Evolutionary conservation across 2,113 vertebrate species (phyloP).

Genomic region (Syngnathus typhle): DNA sequence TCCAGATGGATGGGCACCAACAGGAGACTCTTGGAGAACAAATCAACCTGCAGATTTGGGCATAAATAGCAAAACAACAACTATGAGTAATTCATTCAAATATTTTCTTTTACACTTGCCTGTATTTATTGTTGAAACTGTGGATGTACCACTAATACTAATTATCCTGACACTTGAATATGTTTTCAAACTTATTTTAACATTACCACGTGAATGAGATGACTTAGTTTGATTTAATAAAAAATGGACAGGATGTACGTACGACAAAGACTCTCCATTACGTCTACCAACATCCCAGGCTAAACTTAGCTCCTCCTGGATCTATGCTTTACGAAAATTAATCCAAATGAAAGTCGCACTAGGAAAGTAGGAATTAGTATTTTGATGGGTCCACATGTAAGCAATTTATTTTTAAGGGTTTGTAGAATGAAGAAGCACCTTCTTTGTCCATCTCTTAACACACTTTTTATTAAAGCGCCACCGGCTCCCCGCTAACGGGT

Average conservation of each 20-base stretch:
- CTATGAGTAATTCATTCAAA: too few relatives aligned
- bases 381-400: background rate
- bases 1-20: slow-evolving; percentile 94
- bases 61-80: background rate
- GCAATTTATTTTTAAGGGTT: background rate
- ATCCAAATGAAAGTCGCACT: background rate
- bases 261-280: too few relatives aligned
- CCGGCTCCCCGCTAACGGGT: too few relatives aligned
- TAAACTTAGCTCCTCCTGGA: background rate
- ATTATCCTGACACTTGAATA: too few relatives aligned
- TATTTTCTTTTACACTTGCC: too few relatives aligned
- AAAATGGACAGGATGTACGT: too few relatives aligned
- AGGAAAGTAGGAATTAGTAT: background rate
- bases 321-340: background rate
- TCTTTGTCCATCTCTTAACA: slow-evolving; percentile 96
- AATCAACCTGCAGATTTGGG: slow-evolving; percentile 77
- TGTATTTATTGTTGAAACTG: too few relatives aligned
- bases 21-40: slow-evolving; percentile 89
- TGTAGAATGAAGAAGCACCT: slow-evolving; percentile 66
- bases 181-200: too few relatives aligned
- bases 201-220: too few relatives aligned
- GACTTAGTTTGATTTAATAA: too few relatives aligned
- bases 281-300: background rate
- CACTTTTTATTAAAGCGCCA: too few relatives aligned
- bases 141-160: too few relatives aligned